Conservation (phyloP, 2,888 invertebrate species). For the Bellardia pandia region DNA sequence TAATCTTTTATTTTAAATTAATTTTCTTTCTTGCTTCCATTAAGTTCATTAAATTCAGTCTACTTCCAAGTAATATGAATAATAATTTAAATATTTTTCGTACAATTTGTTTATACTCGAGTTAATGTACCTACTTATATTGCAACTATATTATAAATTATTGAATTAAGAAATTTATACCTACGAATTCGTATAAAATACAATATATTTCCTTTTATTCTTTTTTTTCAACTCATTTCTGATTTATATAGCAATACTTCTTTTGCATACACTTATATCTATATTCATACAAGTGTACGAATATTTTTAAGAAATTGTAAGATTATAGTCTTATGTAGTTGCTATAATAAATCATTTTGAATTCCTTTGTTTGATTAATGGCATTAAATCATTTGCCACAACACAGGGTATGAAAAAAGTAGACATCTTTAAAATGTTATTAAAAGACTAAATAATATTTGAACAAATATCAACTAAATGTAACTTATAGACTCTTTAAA, state of each 20-base stretch:
- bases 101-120: background rate
- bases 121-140: too few species aligned
- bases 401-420: background rate
- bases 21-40: too few species aligned
- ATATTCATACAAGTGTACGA: background rate
- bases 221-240: conserved; percentile 11
- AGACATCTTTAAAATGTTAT: background rate
- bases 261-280: too few species aligned
- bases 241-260: conserved; percentile 32
- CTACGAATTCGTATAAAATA: background rate
- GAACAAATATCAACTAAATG: too few species aligned
- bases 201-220: background rate
- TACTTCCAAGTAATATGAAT: too few species aligned
- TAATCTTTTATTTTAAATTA: too few species aligned
- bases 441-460: too few species aligned
- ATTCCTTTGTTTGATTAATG: conserved; percentile 33
- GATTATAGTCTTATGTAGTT: conserved; percentile 5
- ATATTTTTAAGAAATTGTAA: conserved; percentile 16
- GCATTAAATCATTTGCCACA: conserved; percentile 16
- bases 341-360: conserved; percentile 38
- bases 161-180: background rate
- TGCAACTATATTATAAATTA: background rate
- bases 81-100: background rate
- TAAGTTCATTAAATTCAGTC: too few species aligned
- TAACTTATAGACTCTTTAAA: too few species aligned